A percentile compares a stretch with the other conserved stretches of the same genome.
phyloP scores from a whole-genome alignment of 1,140 invertebrate species.

The Pogonomyrmex barbatus region DNA sequence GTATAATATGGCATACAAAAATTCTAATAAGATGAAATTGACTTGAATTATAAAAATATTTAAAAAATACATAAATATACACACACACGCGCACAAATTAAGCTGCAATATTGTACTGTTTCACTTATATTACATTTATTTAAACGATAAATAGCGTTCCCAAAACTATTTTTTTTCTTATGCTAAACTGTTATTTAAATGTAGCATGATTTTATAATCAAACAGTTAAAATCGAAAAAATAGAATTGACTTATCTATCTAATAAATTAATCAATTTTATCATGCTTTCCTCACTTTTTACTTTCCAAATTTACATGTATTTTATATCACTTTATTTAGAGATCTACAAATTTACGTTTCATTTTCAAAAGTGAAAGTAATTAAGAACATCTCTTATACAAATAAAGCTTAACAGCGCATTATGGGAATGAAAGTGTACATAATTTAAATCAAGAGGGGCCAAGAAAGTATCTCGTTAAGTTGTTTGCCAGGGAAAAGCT shows the following conservation, averaged over 20 bases:
- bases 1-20: not conserved
- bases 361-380: conserved; percentile 13
- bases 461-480: conserved; percentile 45
- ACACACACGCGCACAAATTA: not conserved
- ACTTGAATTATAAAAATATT: not conserved
- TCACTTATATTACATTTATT: not conserved
- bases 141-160: not conserved
- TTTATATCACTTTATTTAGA: not conserved
- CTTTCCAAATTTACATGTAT: not conserved
- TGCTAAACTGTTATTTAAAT: not conserved
- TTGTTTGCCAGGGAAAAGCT: conserved; percentile 55
- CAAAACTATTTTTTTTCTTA: conserved; percentile 5
- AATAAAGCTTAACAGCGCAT: conserved; percentile 7
- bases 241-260: not conserved
- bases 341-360: not conserved
- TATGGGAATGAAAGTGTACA: conserved; percentile 2
- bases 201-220: not conserved
- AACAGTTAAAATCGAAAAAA: not conserved
- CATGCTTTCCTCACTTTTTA: not conserved
- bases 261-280: not conserved
- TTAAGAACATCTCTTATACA: conserved; percentile 20
- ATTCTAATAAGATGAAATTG: not conserved
- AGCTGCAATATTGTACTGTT: not conserved
- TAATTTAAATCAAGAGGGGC: conserved; percentile 62
- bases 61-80: not conserved